These are phyloP conservation scores for Hyalella azteca DNA, from an alignment of 2,888 invertebrate species.

Conservation along the genomic window DNA sequence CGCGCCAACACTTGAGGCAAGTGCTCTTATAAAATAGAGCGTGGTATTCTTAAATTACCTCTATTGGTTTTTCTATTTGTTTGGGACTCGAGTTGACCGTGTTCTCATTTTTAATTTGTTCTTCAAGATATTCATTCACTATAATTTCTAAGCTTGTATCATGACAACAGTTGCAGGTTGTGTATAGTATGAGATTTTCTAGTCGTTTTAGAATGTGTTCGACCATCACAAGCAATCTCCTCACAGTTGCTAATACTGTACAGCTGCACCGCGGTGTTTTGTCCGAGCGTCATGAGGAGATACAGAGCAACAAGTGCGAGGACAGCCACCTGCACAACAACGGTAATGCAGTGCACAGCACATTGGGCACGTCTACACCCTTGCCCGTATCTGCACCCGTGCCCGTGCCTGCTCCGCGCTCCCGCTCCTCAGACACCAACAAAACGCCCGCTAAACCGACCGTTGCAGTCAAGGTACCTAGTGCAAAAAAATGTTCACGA, in stretches of 20 bases:
- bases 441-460: slow-evolving; percentile 45
- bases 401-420: slow-evolving; percentile 45
- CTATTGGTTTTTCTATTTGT: no score
- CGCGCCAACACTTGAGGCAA: slow-evolving; percentile 54
- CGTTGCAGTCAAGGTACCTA: slow-evolving; percentile 51
- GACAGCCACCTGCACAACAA: background rate
- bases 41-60: no score
- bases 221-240: no score
- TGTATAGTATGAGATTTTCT: no score
- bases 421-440: slow-evolving; percentile 2
- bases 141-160: no score
- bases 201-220: no score
- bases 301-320: background rate
- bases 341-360: slow-evolving; percentile 70
- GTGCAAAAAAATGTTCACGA: background rate
- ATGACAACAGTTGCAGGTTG: no score
- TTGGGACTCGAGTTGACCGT: no score
- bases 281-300: slow-evolving; percentile 44
- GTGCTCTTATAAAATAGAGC: no score
- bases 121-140: no score
- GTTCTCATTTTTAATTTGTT: no score
- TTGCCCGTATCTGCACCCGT: background rate
- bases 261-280: slow-evolving; percentile 68
- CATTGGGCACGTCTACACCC: slow-evolving; percentile 66
- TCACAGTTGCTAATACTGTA: no score